Percentiles rank a stretch among this genome's conserved stretches.
phyloP scores from a whole-genome alignment of 1,140 invertebrate genomes.

The Heliconius melpomene region DNA sequence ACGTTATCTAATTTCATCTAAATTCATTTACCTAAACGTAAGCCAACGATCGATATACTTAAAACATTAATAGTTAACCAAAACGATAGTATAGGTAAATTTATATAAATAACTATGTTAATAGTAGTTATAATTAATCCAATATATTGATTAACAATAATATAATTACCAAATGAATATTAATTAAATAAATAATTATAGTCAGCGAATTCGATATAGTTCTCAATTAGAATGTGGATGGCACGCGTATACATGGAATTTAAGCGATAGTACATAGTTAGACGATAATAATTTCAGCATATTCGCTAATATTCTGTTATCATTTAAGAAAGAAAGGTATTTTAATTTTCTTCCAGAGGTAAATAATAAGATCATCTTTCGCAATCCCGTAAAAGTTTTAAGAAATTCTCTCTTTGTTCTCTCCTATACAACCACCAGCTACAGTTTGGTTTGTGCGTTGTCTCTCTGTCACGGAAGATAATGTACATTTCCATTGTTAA shows the following conservation, averaged over 20 bases:
- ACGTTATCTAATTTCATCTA: no score
- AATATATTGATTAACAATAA: not conserved
- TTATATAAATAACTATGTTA: not conserved
- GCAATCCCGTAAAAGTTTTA: no score
- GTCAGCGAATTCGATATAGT: not conserved
- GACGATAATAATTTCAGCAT: not conserved
- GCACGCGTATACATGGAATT: not conserved
- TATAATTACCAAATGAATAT: not conserved
- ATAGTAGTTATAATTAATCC: not conserved
- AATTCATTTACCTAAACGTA: no score
- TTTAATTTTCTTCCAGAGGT: not conserved
- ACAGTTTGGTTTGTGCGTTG: no score
- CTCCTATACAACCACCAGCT: no score
- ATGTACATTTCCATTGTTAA: no score
- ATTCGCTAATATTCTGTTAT: not conserved
- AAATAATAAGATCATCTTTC: not conserved
- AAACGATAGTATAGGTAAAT: not conserved
- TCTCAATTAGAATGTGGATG: slow-evolving; percentile 2
- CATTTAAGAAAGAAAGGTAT: not conserved
- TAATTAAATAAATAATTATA: slow-evolving; percentile 3
- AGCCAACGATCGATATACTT: no score
- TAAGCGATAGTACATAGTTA: not conserved
- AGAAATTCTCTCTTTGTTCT: no score
- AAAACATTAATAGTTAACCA: no score
- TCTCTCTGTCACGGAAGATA: no score